These are phyloP conservation scores for Telmatherina bonti DNA, from an alignment of 2,797 vertebrate species.

Conservation along the genomic window DNA sequence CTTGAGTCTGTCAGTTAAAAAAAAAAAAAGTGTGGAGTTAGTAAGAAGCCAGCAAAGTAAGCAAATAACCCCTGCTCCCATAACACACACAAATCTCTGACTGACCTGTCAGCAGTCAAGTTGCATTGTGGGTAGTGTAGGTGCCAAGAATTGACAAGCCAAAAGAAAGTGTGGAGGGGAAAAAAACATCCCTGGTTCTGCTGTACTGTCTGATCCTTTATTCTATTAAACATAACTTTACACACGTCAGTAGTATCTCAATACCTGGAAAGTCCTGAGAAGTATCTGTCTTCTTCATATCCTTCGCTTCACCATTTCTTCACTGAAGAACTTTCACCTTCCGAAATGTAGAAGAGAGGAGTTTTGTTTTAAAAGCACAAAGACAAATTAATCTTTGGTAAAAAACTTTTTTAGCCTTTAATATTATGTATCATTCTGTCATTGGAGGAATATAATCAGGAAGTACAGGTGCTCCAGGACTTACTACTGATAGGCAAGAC, in stretches of 20 bases:
- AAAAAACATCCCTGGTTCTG: neutral
- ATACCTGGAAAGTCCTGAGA: neutral
- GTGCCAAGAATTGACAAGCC: conserved; percentile 9
- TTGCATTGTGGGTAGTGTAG: conserved; percentile 26
- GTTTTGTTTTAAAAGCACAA: too few relatives aligned
- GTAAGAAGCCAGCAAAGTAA: conserved; percentile 2
- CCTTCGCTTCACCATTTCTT: too few relatives aligned
- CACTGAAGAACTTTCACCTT: too few relatives aligned
- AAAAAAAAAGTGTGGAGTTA: conserved; percentile 1
- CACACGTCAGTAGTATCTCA: neutral
- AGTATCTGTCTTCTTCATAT: too few relatives aligned
- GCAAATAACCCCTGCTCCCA: conserved; percentile 2
- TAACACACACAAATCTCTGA: conserved; percentile 1
- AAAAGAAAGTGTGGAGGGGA: neutral
- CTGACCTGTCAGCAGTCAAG: conserved; percentile 1
- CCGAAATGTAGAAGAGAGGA: too few relatives aligned
- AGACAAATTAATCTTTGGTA: too few relatives aligned
- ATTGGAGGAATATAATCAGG: too few relatives aligned
- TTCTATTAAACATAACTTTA: neutral
- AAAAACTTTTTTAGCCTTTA: too few relatives aligned
- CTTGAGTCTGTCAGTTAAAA: conserved; percentile 14
- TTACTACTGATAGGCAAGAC: too few relatives aligned
- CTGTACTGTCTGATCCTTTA: neutral
- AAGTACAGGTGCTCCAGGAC: too few relatives aligned
- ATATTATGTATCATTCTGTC: too few relatives aligned